Percentiles rank a stretch among this genome's conserved stretches.
Conservation (phyloP, 2,797 vertebrate species). For the Trachurus trachurus region DNA sequence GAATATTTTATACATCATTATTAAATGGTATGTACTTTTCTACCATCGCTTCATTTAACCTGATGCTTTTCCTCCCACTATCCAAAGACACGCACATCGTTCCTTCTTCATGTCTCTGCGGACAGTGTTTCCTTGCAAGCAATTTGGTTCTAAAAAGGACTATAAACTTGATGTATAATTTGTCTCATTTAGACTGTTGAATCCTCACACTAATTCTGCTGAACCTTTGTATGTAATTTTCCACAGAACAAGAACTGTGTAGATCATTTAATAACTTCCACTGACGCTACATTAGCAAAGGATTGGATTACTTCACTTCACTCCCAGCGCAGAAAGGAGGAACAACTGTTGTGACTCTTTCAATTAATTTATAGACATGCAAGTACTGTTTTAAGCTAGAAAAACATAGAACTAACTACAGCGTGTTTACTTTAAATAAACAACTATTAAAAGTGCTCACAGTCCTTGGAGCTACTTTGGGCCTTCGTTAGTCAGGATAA, state of each 20-base stretch:
- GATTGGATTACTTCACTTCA: not conserved
- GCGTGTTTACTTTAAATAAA: not conserved
- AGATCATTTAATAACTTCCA: not conserved
- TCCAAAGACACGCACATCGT: not conserved
- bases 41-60: not conserved
- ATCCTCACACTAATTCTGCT: not conserved
- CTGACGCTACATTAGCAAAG: not conserved
- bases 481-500: constrained; percentile 13
- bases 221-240: not conserved
- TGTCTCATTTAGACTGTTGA: not conserved
- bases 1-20: not conserved
- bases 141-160: not conserved
- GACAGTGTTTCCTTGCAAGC: not conserved
- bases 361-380: not conserved
- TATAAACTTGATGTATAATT: not conserved
- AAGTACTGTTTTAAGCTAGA: not conserved
- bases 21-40: not conserved
- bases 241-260: not conserved
- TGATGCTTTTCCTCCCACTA: not conserved
- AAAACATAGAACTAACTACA: not conserved
- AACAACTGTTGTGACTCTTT: not conserved
- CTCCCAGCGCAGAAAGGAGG: not conserved
- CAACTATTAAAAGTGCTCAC: not conserved
- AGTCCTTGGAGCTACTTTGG: not conserved
- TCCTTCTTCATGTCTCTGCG: not conserved